phyloP scores from a whole-genome alignment of 1,140 invertebrate genomes.

The Leptopilina clavipes region DNA sequence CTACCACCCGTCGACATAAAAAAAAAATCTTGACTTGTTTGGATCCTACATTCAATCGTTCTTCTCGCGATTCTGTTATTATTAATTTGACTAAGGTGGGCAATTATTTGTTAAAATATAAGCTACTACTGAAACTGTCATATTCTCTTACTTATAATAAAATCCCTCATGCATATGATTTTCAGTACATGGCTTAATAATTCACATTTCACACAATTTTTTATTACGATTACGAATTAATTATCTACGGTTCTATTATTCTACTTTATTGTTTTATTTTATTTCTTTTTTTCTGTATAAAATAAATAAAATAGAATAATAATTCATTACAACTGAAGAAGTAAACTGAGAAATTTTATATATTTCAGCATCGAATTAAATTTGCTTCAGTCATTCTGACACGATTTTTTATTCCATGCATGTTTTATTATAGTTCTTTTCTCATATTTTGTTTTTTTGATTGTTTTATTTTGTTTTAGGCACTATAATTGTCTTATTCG shows the following conservation, averaged over 20 bases:
- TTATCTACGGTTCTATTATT: neutral
- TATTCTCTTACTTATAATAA: neutral
- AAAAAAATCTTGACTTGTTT: neutral
- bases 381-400: constrained; percentile 21
- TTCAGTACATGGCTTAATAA: too few relatives aligned
- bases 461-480: neutral
- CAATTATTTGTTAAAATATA: constrained; percentile 6
- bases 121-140: neutral
- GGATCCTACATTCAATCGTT: constrained; percentile 4
- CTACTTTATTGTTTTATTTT: neutral
- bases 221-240: neutral
- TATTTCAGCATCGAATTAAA: too few relatives aligned
- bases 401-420: constrained; percentile 20
- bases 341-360: too few relatives aligned
- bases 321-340: too few relatives aligned
- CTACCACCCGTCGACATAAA: constrained; percentile 4
- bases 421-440: constrained; percentile 7
- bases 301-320: neutral
- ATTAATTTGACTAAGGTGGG: constrained; percentile 8
- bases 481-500: constrained; percentile 5
- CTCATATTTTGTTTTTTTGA: neutral
- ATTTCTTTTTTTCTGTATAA: neutral
- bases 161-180: neutral
- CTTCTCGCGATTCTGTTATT: neutral
- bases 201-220: neutral